Conservation (phyloP, 2,113 vertebrate genomes). For the Canis aureus region DNA sequence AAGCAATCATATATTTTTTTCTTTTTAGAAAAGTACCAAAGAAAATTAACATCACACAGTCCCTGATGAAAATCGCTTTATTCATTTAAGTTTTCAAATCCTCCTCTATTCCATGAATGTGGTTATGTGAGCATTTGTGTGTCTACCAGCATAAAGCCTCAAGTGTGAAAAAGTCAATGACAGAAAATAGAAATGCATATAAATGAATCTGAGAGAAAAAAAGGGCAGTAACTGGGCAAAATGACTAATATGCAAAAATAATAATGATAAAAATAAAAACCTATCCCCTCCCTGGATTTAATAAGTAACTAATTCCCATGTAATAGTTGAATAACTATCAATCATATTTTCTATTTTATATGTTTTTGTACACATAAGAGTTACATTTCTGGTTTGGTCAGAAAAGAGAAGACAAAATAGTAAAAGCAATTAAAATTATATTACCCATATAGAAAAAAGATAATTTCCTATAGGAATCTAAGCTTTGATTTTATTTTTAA, state of each 20-base stretch:
- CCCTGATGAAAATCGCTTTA: background rate
- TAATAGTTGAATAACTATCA: constrained; percentile 21
- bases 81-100: background rate
- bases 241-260: background rate
- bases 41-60: background rate
- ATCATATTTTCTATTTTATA: background rate
- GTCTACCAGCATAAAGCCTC: background rate
- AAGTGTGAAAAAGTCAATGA: background rate
- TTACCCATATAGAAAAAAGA: background rate
- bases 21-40: background rate
- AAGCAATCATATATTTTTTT: background rate
- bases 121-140: background rate
- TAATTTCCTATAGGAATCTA: background rate
- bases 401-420: constrained; percentile 22
- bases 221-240: background rate
- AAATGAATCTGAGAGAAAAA: background rate
- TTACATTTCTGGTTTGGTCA: constrained; percentile 24
- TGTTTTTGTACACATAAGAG: background rate
- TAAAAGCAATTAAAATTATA: constrained; percentile 50
- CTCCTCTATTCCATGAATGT: background rate
- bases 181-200: background rate
- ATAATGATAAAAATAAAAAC: constrained; percentile 53
- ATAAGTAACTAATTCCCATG: background rate
- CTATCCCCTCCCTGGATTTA: background rate
- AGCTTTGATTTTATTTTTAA: constrained; percentile 60